phyloP scores from a whole-genome alignment of 2,888 invertebrate genomes.

The Limenitis camilla region DNA sequence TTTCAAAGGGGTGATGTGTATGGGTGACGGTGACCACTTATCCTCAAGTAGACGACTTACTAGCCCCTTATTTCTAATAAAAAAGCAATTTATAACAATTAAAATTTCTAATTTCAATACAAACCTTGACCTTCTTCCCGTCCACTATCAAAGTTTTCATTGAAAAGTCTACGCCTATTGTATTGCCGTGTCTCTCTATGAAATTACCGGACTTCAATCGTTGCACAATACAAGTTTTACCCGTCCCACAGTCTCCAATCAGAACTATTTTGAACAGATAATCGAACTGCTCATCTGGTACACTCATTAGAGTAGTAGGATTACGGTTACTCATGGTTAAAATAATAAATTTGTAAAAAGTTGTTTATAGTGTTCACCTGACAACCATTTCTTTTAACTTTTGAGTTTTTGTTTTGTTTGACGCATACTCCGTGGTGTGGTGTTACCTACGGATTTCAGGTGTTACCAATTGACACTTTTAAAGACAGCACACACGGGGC shows the following conservation, averaged over 20 bases:
- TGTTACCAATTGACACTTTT: not conserved
- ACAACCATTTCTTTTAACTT: slow-evolving; percentile 17
- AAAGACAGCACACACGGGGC: too few species aligned
- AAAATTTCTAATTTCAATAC: slow-evolving; percentile 24
- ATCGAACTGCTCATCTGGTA: slow-evolving; percentile 90
- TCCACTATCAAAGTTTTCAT: slow-evolving; percentile 97
- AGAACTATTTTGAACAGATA: slow-evolving; percentile 96
- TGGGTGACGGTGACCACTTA: too few species aligned
- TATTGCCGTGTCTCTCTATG: slow-evolving; percentile 95
- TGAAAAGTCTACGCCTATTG: slow-evolving; percentile 98
- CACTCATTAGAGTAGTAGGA: slow-evolving; percentile 83
- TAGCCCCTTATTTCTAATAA: too few species aligned
- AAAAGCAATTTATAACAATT: too few species aligned
- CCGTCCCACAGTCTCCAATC: slow-evolving; percentile 92
- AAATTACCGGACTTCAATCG: slow-evolving; percentile 96
- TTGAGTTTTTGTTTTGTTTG: not conserved
- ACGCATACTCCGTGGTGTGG: not conserved
- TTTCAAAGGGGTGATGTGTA: too few species aligned
- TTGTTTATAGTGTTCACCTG: slow-evolving; percentile 49
- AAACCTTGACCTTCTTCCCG: slow-evolving; percentile 95
- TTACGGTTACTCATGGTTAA: slow-evolving; percentile 81
- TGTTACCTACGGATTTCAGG: not conserved
- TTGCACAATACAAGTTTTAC: slow-evolving; percentile 96
- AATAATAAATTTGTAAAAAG: slow-evolving; percentile 26
- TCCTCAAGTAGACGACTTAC: too few species aligned